Conservation (phyloP, 2,797 vertebrate genomes). For the Chiroxiphia lanceolata region DNA sequence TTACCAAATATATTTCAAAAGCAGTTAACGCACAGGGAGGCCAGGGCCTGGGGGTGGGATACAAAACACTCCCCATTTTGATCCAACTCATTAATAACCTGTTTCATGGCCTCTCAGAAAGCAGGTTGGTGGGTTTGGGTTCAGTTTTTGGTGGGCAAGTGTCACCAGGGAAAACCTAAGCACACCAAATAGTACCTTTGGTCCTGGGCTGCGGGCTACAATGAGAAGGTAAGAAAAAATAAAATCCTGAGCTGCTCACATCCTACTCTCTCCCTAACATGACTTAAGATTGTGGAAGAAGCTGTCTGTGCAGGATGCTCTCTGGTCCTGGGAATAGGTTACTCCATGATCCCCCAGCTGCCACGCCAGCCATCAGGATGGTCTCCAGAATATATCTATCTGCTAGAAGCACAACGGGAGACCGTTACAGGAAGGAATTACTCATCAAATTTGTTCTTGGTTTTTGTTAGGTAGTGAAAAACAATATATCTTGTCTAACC, state of each 20-base stretch:
- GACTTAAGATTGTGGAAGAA: neutral
- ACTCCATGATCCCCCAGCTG: neutral
- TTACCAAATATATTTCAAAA: slow-evolving; percentile 61
- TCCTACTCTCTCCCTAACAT: neutral
- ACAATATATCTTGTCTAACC: neutral
- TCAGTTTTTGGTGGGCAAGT: neutral
- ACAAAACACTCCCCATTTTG: slow-evolving; percentile 19
- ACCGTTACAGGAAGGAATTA: neutral
- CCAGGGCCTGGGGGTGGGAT: neutral
- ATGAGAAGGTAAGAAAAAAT: neutral
- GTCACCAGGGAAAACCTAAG: neutral
- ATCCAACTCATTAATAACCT: slow-evolving; percentile 20
- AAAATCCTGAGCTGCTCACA: neutral
- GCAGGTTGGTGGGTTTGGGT: neutral
- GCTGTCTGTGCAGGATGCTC: neutral
- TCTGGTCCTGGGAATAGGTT: neutral
- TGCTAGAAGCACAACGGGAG: neutral
- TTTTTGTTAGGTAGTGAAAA: neutral
- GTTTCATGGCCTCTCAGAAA: neutral
- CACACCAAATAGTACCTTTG: neutral
- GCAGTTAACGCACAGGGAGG: neutral
- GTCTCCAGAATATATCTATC: neutral
- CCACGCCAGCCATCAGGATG: neutral
- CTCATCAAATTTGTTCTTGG: neutral
- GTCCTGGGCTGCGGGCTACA: neutral